Evolutionary conservation across 2,888 invertebrate species (phyloP).

Genomic region (Cremastinae sp.): DNA sequence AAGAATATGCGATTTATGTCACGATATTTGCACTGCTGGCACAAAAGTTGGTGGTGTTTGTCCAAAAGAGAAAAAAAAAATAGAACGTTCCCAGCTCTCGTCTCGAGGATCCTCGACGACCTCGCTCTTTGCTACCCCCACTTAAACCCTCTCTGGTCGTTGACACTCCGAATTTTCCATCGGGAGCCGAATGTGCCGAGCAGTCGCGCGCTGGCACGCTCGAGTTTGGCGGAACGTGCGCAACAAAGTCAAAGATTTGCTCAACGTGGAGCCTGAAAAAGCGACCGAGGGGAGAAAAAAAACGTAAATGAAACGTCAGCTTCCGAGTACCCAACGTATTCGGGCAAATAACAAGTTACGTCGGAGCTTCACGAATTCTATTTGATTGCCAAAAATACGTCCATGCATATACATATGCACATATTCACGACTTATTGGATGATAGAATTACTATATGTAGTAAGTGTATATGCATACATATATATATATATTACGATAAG

Average conservation of each 20-base stretch:
- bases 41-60: too few species aligned
- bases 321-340: constrained; percentile 18
- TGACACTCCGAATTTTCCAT: constrained; percentile 47
- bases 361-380: constrained; percentile 29
- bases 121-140: constrained; percentile 15
- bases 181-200: constrained; percentile 16
- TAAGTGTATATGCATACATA: too few species aligned
- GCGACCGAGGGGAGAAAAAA: background rate
- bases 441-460: too few species aligned
- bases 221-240: constrained; percentile 25
- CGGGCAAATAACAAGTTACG: constrained; percentile 41
- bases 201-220: constrained; percentile 20
- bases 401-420: too few species aligned
- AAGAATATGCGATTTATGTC: too few species aligned
- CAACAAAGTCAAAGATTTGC: constrained; percentile 22
- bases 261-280: background rate
- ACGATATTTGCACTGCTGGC: too few species aligned
- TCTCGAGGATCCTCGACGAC: constrained; percentile 17
- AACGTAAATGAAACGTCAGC: constrained; percentile 41
- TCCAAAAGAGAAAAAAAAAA: too few species aligned
- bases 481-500: too few species aligned
- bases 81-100: too few species aligned
- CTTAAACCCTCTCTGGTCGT: constrained; percentile 17
- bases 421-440: too few species aligned
- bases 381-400: background rate